Percentiles rank a stretch among this genome's conserved stretches.
These are phyloP conservation scores for Timema cristinae DNA, from an alignment of 2,888 invertebrate genomes.

Conservation along the genomic window DNA sequence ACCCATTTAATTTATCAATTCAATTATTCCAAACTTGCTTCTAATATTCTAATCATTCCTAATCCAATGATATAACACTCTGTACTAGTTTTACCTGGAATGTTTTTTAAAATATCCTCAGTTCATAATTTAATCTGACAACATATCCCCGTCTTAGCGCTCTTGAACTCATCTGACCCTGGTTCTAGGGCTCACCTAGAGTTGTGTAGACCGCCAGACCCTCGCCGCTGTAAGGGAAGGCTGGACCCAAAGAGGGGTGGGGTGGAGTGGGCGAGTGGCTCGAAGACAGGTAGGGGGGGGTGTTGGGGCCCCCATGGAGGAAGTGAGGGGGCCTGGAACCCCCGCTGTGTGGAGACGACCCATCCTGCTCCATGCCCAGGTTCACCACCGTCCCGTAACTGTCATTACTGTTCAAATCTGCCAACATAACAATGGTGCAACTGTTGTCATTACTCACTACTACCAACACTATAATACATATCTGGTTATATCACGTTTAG, in stretches of 20 bases:
- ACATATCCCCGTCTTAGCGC: no score
- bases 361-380: conserved; percentile 75
- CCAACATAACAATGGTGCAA: conserved; percentile 27
- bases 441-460: no score
- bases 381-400: conserved; percentile 83
- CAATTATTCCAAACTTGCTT: no score
- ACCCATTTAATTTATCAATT: no score
- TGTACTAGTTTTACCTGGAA: no score
- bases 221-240: conserved; percentile 70
- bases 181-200: conserved; percentile 56
- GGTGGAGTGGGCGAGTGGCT: conserved; percentile 50
- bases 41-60: no score
- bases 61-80: no score
- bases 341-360: conserved; percentile 62
- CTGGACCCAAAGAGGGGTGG: conserved; percentile 43
- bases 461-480: no score
- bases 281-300: conserved; percentile 74
- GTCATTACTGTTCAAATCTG: conserved; percentile 81
- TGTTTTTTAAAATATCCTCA: no score
- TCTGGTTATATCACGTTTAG: no score
- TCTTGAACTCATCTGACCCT: no score
- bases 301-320: conserved; percentile 58
- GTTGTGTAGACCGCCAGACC: conserved; percentile 82
- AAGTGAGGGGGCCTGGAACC: conserved; percentile 55
- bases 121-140: no score